Evolutionary conservation across 2,888 invertebrate genomes (phyloP), one percentile per base, ranked within the genome.

Genomic region (Aphelenchoides bicaudatus): DNA sequence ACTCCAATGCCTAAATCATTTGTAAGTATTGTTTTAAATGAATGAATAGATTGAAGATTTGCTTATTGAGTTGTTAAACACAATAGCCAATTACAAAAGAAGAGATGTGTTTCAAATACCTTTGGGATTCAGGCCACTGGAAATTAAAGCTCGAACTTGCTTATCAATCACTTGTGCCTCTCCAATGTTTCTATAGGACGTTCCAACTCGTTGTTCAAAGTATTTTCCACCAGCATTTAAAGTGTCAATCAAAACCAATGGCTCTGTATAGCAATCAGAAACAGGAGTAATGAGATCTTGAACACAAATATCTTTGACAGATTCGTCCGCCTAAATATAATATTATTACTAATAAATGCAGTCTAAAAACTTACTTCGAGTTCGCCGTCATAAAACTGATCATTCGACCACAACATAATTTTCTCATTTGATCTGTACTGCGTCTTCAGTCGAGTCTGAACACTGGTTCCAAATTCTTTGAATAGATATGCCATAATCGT

Each of bases 401-500:
- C 60, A 34, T 67, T 74, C 13, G 74, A 72, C 76, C 76, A 76
- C 1, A 57, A 28, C 66, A 72, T 73, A 23, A 76, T 77, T 29
- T 63, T 59, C 19, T 59, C 58, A 48, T 75, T 75, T 64, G 73
- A 73, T 30, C 75, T 62, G 54, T 71, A 72, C 56, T 76, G 75
- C 28, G 59, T 62, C 10, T 63, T 58, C n/a, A 76, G 63, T 21
- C 34, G 34, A 68, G 61, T 30, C 62, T 67, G 16, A 65, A 58
- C 51, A 39, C 34, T 47, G n/a, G n/a, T 23, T n/a, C 62, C 67
- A 27, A 58, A 62, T 31, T 65, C 61, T 5, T 56, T 37, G 13
- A 25, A 21, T 13, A 67, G 23, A 10, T 39, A 48, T 43, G 59
- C 58, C 30, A 67, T 48, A 19, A 68, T 51, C 2, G 67, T 63